A percentile compares a stretch with the other conserved stretches of the same genome.
These are phyloP conservation scores for Epinephelus lanceolatus DNA, from an alignment of 2,113 vertebrate species.

Conservation along the genomic window DNA sequence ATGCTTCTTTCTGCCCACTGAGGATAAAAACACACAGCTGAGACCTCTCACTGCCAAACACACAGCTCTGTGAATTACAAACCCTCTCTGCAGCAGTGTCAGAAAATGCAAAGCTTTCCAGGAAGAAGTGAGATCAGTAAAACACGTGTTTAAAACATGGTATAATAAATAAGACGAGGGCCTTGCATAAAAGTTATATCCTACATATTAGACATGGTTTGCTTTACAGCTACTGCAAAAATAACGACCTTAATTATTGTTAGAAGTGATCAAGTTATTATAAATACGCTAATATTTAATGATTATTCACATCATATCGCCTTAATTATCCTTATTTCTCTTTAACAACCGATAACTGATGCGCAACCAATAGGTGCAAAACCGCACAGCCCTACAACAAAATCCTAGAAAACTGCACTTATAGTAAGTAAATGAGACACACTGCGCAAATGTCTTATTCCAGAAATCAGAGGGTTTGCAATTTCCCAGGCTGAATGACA, in stretches of 20 bases:
- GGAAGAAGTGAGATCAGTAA: too few relatives aligned
- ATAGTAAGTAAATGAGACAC: background rate
- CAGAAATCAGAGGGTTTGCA: background rate
- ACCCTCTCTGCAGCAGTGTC: slow-evolving; percentile 17
- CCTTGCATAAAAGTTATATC: background rate
- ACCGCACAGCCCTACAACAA: background rate
- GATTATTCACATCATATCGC: background rate
- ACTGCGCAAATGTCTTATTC: background rate
- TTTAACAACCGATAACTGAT: background rate
- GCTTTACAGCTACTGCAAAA: background rate
- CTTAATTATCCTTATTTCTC: background rate
- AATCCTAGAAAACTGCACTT: background rate
- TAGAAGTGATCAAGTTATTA: background rate
- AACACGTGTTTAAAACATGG: background rate
- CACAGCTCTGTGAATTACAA: background rate
- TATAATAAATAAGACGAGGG: background rate
- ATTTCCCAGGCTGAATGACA: background rate
- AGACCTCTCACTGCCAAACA: slow-evolving; percentile 1
- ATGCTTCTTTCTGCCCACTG: background rate
- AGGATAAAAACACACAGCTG: slow-evolving; percentile 5
- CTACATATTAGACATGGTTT: too few relatives aligned
- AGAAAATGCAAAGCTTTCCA: background rate
- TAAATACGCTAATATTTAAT: background rate
- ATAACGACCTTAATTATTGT: background rate
- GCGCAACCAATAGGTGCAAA: slow-evolving; percentile 1